Conservation (phyloP, 2,888 invertebrate species). For the Epirrhoe tristata region DNA sequence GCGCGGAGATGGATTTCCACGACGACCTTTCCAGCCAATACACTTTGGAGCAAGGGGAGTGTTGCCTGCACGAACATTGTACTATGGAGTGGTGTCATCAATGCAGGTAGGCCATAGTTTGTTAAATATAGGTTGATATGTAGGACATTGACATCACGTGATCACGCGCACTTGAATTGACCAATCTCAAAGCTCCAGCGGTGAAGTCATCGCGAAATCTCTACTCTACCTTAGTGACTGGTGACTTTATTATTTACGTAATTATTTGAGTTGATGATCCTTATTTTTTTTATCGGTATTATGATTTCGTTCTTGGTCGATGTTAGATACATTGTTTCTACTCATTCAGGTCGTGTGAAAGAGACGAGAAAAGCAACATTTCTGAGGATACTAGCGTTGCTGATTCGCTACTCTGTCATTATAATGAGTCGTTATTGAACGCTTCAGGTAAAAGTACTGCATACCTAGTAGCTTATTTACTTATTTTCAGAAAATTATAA, state of each 20-base stretch:
- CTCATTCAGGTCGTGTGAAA: constrained; percentile 32
- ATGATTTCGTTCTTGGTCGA: no score
- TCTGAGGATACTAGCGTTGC: constrained; percentile 26
- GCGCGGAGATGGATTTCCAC: constrained; percentile 47
- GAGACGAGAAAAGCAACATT: constrained; percentile 17
- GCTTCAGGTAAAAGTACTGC: constrained; percentile 15
- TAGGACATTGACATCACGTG: no score
- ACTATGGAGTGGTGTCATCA: constrained; percentile 47
- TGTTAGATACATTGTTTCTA: not conserved
- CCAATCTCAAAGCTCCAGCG: no score
- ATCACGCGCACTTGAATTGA: no score
- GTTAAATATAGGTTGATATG: not conserved
- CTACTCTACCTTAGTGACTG: no score
- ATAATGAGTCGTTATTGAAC: constrained; percentile 19
- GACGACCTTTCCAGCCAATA: constrained; percentile 54
- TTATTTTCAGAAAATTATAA: no score
- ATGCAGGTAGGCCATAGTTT: constrained; percentile 18
- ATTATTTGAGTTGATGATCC: no score
- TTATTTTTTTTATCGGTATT: no score
- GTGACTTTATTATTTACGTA: no score
- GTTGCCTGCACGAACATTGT: constrained; percentile 45
- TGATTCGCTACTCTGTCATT: constrained; percentile 25
- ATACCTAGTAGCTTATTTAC: not conserved
- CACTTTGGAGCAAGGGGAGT: constrained; percentile 48
- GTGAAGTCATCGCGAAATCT: no score